A percentile compares a stretch with the other conserved stretches of the same genome.
phyloP scores from a whole-genome alignment of 2,888 invertebrate species.

The Stenodera caucasica region DNA sequence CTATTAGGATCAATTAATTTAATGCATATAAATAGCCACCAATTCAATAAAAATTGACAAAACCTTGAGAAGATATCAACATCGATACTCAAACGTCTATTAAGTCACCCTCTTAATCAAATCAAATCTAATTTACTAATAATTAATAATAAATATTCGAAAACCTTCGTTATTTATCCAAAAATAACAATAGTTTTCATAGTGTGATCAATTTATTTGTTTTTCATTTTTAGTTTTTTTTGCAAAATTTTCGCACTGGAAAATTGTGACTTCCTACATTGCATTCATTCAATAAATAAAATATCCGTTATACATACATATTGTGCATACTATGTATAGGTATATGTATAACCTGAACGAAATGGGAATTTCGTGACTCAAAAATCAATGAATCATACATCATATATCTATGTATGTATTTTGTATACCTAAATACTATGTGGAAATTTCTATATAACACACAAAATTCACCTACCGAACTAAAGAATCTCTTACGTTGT shows the following conservation, averaged over 20 bases:
- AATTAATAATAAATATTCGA: neutral
- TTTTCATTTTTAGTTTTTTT: neutral
- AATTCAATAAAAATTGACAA: no score
- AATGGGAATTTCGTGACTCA: conserved; percentile 6
- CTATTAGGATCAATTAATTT: neutral
- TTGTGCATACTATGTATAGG: no score
- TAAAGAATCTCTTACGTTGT: conserved; percentile 10
- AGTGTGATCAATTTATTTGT: neutral
- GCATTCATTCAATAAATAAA: no score
- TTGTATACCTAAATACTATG: no score
- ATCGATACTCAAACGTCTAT: neutral
- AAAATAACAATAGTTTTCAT: no score
- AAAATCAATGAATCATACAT: conserved; percentile 4
- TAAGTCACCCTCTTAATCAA: neutral
- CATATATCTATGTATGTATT: no score
- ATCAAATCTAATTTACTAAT: neutral
- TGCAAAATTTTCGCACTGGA: neutral
- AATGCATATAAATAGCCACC: neutral
- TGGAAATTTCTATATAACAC: neutral
- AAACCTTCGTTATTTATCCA: neutral
- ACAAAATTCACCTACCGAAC: conserved; percentile 6
- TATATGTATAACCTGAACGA: no score
- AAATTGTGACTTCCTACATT: neutral
- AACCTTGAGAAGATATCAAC: neutral
- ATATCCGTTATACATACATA: no score